These are phyloP conservation scores for Cancer borealis DNA, from an alignment of 2,888 invertebrate species.

Conservation along the genomic window DNA sequence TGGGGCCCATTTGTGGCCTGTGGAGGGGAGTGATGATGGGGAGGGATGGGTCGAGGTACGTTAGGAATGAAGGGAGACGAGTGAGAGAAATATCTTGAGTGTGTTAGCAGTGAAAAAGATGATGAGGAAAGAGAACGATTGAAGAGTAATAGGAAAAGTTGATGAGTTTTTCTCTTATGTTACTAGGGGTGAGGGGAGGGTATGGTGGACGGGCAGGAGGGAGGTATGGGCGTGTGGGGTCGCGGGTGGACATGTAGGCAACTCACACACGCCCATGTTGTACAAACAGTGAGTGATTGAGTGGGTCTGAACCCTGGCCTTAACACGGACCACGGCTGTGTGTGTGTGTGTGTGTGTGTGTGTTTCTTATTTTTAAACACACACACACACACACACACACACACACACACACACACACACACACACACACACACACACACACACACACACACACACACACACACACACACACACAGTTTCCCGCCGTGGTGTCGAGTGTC, in stretches of 20 bases:
- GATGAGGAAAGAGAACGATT: conserved; percentile 12
- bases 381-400: conserved; percentile 47
- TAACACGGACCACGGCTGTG: neutral
- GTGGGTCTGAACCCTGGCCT: conserved; percentile 48
- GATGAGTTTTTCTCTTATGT: neutral
- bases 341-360: conserved; percentile 62
- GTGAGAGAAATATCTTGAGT: neutral
- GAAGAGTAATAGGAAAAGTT: neutral
- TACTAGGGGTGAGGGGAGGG: neutral
- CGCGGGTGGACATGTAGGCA: conserved; percentile 11
- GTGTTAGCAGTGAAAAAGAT: neutral
- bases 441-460: conserved; percentile 51
- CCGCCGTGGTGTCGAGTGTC: neutral
- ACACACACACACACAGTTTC: conserved; percentile 33
- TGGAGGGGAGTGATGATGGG: neutral
- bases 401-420: conserved; percentile 25
- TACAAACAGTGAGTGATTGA: conserved; percentile 64
- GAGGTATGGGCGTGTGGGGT: conserved; percentile 5
- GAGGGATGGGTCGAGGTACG: neutral
- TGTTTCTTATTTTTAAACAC: conserved; percentile 26
- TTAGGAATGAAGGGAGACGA: conserved; percentile 18
- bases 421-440: conserved; percentile 27
- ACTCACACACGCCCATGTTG: conserved; percentile 60
- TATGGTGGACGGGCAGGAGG: neutral
- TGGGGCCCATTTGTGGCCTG: conserved; percentile 36